phyloP scores from a whole-genome alignment of 2,113 vertebrate species.

The Illadopsis cleaveri region DNA sequence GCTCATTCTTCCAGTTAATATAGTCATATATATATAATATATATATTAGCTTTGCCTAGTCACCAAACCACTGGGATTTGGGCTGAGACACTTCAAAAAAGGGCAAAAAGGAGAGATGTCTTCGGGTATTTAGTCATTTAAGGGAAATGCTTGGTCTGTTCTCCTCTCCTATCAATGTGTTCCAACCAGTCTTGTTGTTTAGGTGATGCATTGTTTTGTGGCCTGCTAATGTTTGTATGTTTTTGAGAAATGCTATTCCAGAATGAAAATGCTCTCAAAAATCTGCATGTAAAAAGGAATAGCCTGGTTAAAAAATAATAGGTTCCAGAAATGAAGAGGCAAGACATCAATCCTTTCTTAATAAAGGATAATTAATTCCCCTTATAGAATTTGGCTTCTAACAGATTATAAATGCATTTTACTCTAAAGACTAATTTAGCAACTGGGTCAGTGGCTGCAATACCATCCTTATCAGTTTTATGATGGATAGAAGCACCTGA shows the following conservation, averaged over 20 bases:
- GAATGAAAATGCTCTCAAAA: background rate
- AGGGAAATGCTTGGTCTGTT: background rate
- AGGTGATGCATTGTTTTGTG: background rate
- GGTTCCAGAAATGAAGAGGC: background rate
- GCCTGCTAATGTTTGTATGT: background rate
- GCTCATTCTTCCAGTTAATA: background rate
- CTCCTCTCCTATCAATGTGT: background rate
- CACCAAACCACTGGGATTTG: background rate
- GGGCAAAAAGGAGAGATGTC: background rate
- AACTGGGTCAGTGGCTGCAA: conserved; percentile 10
- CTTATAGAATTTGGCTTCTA: background rate
- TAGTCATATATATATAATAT: background rate
- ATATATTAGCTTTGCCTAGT: background rate
- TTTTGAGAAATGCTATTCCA: background rate
- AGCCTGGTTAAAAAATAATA: background rate
- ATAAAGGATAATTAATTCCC: conserved; percentile 23
- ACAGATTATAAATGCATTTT: conserved; percentile 34
- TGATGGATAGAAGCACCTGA: conserved; percentile 20
- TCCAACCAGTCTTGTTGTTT: background rate
- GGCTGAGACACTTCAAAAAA: background rate
- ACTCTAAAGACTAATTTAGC: conserved; percentile 19
- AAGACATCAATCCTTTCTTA: background rate
- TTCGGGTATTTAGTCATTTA: background rate
- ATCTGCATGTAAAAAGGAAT: background rate
- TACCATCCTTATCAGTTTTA: background rate